Evolutionary conservation across 2,888 invertebrate species (phyloP).

Genomic region (Papilio gigon): DNA sequence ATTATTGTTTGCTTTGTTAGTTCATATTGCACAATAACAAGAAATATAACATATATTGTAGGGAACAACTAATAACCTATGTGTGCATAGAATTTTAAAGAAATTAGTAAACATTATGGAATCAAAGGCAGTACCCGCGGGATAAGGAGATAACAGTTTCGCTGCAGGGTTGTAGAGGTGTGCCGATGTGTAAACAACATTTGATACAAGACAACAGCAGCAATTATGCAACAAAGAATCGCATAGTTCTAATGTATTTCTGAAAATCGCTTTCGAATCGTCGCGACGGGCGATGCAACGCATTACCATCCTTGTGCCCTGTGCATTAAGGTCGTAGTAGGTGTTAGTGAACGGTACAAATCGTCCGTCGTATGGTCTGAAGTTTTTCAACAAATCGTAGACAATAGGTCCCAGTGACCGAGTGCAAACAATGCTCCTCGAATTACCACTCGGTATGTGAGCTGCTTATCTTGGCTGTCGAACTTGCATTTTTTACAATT

Average conservation of each 20-base stretch:
- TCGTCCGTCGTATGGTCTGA: constrained; percentile 24
- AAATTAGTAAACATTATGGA: background rate
- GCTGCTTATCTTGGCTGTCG: constrained; percentile 5
- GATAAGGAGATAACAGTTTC: background rate
- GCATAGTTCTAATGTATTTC: constrained; percentile 41
- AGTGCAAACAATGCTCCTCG: constrained; percentile 39
- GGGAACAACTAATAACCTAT: too few relatives aligned
- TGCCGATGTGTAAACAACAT: background rate
- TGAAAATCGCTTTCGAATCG: constrained; percentile 41
- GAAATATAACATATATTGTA: too few relatives aligned
- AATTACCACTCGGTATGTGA: constrained; percentile 33
- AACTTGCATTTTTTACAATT: background rate
- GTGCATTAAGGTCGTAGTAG: background rate
- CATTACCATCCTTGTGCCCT: constrained; percentile 21
- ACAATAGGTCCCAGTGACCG: constrained; percentile 62
- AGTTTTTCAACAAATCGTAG: constrained; percentile 65
- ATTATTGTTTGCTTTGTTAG: too few relatives aligned
- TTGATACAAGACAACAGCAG: constrained; percentile 23
- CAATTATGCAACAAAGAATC: constrained; percentile 31
- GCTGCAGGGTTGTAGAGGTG: background rate
- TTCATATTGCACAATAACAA: too few relatives aligned
- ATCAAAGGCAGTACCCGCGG: background rate
- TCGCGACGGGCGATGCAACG: constrained; percentile 53
- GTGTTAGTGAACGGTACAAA: background rate
- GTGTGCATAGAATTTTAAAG: too few relatives aligned